These are phyloP conservation scores for Xyrichtys novacula DNA, from an alignment of 2,797 vertebrate species.

Conservation along the genomic window DNA sequence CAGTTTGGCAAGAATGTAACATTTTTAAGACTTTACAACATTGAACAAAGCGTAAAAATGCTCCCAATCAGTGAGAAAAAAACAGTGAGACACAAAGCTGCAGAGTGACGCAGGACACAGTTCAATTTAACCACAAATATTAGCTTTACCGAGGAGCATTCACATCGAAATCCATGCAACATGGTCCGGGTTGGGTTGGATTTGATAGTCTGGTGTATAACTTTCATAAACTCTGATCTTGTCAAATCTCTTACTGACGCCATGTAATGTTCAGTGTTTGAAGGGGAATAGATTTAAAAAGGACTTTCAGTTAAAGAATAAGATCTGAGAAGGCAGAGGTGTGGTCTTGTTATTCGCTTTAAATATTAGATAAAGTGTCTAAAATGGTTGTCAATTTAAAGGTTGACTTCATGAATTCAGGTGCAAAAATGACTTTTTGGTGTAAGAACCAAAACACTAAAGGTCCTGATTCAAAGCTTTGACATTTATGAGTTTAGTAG, in stretches of 20 bases:
- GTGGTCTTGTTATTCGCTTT: too few relatives aligned
- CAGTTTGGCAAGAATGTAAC: conserved; percentile 6
- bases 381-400: background rate
- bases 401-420: background rate
- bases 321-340: background rate
- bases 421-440: conserved; percentile 5
- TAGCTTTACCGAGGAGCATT: conserved; percentile 2
- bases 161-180: background rate
- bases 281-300: background rate
- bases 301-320: background rate
- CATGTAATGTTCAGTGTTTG: background rate
- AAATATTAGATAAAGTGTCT: too few relatives aligned
- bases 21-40: conserved; percentile 37
- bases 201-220: background rate
- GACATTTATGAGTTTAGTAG: background rate
- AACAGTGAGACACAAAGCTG: background rate
- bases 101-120: background rate
- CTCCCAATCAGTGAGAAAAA: background rate
- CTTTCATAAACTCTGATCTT: background rate
- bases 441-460: background rate
- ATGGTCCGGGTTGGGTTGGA: background rate
- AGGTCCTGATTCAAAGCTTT: background rate
- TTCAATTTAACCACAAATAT: background rate
- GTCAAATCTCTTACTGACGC: conserved; percentile 4
- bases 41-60: background rate